phyloP scores from a whole-genome alignment of 37 sponge, comb jelly and placozoan species.

The Geodia barretti region DNA sequence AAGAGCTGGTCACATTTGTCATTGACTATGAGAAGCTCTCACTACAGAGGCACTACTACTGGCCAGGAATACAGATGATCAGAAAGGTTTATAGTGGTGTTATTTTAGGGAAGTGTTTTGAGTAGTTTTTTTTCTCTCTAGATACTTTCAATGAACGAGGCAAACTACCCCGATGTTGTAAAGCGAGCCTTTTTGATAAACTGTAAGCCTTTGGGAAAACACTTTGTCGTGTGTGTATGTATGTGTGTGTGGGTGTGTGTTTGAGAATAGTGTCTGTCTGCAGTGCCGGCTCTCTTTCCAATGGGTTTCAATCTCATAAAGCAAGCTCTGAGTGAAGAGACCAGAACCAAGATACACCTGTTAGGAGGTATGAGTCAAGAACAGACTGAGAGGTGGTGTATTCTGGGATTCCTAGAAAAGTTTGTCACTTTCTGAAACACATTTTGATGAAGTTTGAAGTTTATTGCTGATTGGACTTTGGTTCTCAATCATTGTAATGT shows the following conservation, averaged over 20 bases:
- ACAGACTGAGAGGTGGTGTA: too few relatives aligned
- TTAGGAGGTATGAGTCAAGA: conserved; percentile 66
- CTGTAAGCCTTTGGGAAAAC: conserved; percentile 11
- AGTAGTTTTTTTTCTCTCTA: not conserved
- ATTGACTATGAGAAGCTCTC: conserved; percentile 67
- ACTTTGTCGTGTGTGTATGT: too few relatives aligned
- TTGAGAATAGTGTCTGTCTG: not conserved
- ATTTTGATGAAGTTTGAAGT: too few relatives aligned
- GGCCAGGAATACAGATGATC: conserved; percentile 60
- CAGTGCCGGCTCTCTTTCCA: conserved; percentile 32
- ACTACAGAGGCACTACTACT: conserved; percentile 71
- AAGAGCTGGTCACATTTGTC: conserved; percentile 46
- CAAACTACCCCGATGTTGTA: conserved; percentile 46
- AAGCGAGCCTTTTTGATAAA: conserved; percentile 29
- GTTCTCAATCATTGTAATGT: too few relatives aligned
- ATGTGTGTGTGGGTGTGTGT: not conserved
- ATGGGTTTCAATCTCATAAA: conserved; percentile 56
- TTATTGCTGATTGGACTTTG: too few relatives aligned
- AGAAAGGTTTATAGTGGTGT: not conserved
- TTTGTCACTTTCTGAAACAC: too few relatives aligned
- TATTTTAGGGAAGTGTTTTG: too few relatives aligned
- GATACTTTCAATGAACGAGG: conserved; percentile 23
- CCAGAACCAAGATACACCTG: conserved; percentile 46
- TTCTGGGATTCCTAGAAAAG: too few relatives aligned
- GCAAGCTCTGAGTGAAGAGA: conserved; percentile 45